Base-by-base conservation (phyloP, 1,140 invertebrate genomes). In the Heliconius nattereri region DNA sequence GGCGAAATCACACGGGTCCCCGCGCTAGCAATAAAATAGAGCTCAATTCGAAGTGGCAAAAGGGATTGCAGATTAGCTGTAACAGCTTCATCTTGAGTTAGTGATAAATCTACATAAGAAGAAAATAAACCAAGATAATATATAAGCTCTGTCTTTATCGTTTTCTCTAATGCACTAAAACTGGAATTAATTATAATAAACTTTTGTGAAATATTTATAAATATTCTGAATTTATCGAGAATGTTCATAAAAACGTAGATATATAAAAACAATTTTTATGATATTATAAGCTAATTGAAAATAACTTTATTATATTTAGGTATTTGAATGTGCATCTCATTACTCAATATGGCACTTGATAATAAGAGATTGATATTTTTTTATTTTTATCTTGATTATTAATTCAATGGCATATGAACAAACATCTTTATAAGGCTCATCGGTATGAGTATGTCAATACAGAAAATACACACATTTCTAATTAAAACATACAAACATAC, bases 81-180 rank as follows among this genome's bases (percentile, higher is more conserved):
- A 75, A 82, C 72, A 73, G 23, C 75, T 75, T 87, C 84, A 85
- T 86, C 81, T 80, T 74, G 82, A 81, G 84, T 84, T 81, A 85
- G 84, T 75, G 77, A 78, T 83, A 84, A 83, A 86, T 83, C 81
- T 81, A 74, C 78, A 66, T 66, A 66, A 66, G 3, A 29, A 66
- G 26, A 66, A 66, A 66, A 66, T 66, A 66, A 66, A 66, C 26
- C 60, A 66, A 66, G 8, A 26, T 26, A 66, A 11, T 66, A 11
- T 66, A 66, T 66, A 66, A 19, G 23, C 11, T 16, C 2, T 29
- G 23, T 26, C 3, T 26, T 29, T 66, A 29, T 29, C 23, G 7
- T 66, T 26, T 16, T 66, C 60, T 66, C 60, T 6, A 66, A 29
- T 66, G 26, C 60, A 16, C 60, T 66, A 26, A 66, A 66, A 66